Evolutionary conservation across 2,888 invertebrate species (phyloP).

Genomic region (Rotaria magnacalcarata): DNA sequence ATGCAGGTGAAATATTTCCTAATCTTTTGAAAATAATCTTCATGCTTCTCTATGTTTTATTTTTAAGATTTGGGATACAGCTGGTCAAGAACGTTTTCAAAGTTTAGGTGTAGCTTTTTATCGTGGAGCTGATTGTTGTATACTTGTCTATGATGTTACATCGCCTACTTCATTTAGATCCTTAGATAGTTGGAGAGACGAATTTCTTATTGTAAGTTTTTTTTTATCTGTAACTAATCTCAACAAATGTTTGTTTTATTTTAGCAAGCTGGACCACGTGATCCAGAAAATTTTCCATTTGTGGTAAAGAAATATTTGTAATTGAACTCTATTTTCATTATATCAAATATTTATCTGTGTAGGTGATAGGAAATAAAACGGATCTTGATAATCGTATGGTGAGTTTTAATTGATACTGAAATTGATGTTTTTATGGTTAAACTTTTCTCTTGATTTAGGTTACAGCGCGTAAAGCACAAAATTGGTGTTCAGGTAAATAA

Average conservation of each 20-base stretch:
- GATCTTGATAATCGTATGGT: constrained; percentile 64
- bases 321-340: no score
- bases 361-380: constrained; percentile 83
- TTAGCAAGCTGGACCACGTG: constrained; percentile 77
- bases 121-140: constrained; percentile 95
- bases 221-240: no score
- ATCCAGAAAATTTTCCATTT: constrained; percentile 98
- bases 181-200: constrained; percentile 97
- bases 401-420: not conserved
- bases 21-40: no score
- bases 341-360: no score
- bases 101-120: constrained; percentile 97
- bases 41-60: not conserved
- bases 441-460: not conserved
- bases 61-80: constrained; percentile 90
- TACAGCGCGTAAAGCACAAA: not conserved
- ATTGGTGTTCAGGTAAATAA: constrained; percentile 65
- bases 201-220: constrained; percentile 61
- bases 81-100: constrained; percentile 98
- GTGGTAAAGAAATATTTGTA: constrained; percentile 65
- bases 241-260: no score
- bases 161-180: constrained; percentile 96
- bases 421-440: not conserved
- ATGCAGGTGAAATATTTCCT: constrained; percentile 67
- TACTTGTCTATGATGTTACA: constrained; percentile 93